Evolutionary conservation across 2,888 invertebrate species (phyloP), one percentile per base, ranked within the genome.

Genomic region (Chalcis sispes): DNA sequence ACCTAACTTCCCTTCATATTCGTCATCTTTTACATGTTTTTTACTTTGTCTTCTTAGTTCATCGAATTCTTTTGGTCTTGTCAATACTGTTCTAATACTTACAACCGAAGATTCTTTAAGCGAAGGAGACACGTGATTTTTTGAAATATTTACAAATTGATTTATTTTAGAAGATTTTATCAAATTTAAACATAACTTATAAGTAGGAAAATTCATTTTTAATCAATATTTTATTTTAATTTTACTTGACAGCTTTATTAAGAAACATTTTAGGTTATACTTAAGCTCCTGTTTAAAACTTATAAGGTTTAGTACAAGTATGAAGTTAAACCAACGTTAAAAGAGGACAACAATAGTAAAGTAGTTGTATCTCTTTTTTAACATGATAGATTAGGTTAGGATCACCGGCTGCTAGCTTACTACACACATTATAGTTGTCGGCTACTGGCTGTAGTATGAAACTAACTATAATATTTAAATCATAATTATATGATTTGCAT

Each of bases 11-110:
- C 8, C 5, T 56, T 48, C 48, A 1, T 40, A 36, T 52, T 10
- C 25, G 7, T 50, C 13, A 23, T 70, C 10, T 46, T 64, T 18
- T 25, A 50, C 23, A 8, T 36, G 20, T 15, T 65, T 15, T 52
- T 56, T 66, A 15, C 0, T 1, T 25, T 25, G 20, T 40, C 36
- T 58, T 46, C 36, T 69, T 27, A 72, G 2, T 20, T 18, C 18
- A 61, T 73, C 73, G 1, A 73, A 29, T 62, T 73, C 76, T 74
- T 76, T 74, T 66, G 73, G 76, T 67, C 76, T 73, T 40, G 72
- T 36, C 5, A 78, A 50, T 50, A 67, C 36, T 58, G 66, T 58
- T 62, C 72, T 23, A 8, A 42, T 50, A 0, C 54, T 36, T 18
- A 29, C 32, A 42, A 4, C 18, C 20, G 48, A 18, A 15, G 15